Percentiles rank a stretch among this genome's conserved stretches.
Evolutionary conservation across 2,888 invertebrate species (phyloP).

Genomic region (Yponomeuta evonymella): DNA sequence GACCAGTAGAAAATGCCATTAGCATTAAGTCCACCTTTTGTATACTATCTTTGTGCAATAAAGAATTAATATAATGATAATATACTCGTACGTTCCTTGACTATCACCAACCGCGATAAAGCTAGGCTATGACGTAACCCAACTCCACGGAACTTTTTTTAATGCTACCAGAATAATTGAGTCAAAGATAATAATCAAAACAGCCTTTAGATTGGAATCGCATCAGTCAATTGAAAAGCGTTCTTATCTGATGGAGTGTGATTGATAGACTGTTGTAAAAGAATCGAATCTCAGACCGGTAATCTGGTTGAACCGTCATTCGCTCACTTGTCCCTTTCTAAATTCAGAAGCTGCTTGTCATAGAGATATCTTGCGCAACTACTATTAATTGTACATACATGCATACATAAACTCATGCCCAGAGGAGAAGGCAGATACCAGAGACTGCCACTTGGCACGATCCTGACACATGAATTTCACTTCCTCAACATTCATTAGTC

Average conservation of each 20-base stretch:
- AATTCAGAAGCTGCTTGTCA: background rate
- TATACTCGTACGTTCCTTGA: no score
- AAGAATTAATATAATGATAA: no score
- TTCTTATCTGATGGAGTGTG: background rate
- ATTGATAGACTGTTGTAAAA: background rate
- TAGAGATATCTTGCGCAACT: no score
- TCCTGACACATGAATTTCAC: no score
- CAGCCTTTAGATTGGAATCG: background rate
- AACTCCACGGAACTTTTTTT: background rate
- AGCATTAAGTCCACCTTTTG: no score
- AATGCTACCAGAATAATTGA: background rate
- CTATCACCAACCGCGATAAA: background rate
- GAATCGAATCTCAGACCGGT: background rate
- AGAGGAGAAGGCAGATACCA: no score
- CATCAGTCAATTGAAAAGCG: background rate
- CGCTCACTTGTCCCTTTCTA: background rate
- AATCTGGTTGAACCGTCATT: background rate
- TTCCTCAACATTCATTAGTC: no score
- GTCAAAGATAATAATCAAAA: background rate
- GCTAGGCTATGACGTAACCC: background rate
- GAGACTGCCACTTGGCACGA: no score
- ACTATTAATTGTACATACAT: no score
- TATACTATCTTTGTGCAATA: no score
- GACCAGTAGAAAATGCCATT: no score
- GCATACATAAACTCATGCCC: no score